phyloP scores from a whole-genome alignment of 2,888 invertebrate species.

The Hyalella azteca region DNA sequence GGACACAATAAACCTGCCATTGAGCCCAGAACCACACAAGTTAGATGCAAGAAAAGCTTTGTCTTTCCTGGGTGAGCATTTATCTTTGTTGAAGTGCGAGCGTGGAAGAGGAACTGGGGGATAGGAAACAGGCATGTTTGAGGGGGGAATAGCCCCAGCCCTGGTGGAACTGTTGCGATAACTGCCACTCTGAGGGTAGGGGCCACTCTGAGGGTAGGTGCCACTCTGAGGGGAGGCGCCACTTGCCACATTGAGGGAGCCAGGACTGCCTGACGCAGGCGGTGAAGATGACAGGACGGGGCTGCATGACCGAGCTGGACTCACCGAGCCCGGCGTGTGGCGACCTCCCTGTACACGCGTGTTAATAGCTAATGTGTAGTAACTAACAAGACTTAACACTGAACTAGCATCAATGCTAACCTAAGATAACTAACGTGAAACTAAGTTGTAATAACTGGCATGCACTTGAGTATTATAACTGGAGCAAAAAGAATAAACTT shows the following conservation, averaged over 20 bases:
- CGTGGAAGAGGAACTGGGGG: neutral
- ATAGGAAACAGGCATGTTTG: neutral
- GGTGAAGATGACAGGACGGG: neutral
- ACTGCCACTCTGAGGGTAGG: neutral
- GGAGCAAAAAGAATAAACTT: no score
- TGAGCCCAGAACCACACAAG: neutral
- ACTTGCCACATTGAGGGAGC: slow-evolving; percentile 29
- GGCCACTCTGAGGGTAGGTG: neutral
- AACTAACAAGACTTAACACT: no score
- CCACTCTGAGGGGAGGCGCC: neutral
- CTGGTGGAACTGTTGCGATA: neutral
- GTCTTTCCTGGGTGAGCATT: neutral
- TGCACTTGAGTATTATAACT: no score
- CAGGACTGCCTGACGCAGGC: neutral
- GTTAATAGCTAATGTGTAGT: no score
- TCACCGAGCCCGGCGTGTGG: neutral
- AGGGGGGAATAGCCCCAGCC: no score
- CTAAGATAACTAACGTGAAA: no score
- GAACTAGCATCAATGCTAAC: no score
- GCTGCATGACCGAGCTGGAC: neutral
- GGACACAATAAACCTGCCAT: neutral
- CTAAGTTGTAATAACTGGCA: no score
- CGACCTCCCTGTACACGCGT: neutral
- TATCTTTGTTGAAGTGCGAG: neutral
- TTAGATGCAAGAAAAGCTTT: neutral